Percentiles rank a stretch among this genome's conserved stretches.
Conservation (phyloP, 2,113 vertebrate species). For the Lepus americanus region DNA sequence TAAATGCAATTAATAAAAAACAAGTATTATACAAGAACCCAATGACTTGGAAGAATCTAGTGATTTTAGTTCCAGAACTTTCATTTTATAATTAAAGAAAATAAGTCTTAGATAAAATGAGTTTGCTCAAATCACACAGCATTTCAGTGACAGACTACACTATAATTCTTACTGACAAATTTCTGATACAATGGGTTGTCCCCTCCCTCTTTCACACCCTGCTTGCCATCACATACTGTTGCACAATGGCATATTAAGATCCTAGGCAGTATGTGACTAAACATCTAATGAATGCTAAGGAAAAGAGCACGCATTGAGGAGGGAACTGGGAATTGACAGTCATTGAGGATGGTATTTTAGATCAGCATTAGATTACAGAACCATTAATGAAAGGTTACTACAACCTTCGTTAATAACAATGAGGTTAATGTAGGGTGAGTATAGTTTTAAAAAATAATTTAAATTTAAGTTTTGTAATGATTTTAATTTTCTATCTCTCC, state of each 20-base stretch:
- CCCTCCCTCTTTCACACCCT: too few relatives aligned
- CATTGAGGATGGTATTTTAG: not conserved
- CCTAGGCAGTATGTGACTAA: not conserved
- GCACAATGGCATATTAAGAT: not conserved
- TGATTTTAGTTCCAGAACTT: slow-evolving; percentile 53
- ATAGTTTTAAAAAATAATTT: not conserved
- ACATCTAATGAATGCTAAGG: not conserved
- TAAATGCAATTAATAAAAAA: slow-evolving; percentile 13
- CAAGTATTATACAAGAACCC: not conserved
- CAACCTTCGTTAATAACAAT: slow-evolving; percentile 4
- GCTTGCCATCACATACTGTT: not conserved
- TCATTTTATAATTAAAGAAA: slow-evolving; percentile 53
- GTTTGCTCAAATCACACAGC: not conserved
- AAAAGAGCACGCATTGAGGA: not conserved
- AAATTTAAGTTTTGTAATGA: not conserved
- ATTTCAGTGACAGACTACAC: not conserved
- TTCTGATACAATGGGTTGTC: not conserved
- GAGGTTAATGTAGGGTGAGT: not conserved
- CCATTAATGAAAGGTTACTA: not conserved
- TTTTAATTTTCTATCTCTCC: not conserved
- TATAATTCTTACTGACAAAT: not conserved
- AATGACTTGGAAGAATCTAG: not conserved
- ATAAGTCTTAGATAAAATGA: not conserved
- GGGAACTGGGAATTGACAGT: not conserved
- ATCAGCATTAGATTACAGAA: not conserved